These are phyloP conservation scores for Dusona sp. DNA, from an alignment of 2,888 invertebrate species.

Conservation along the genomic window DNA sequence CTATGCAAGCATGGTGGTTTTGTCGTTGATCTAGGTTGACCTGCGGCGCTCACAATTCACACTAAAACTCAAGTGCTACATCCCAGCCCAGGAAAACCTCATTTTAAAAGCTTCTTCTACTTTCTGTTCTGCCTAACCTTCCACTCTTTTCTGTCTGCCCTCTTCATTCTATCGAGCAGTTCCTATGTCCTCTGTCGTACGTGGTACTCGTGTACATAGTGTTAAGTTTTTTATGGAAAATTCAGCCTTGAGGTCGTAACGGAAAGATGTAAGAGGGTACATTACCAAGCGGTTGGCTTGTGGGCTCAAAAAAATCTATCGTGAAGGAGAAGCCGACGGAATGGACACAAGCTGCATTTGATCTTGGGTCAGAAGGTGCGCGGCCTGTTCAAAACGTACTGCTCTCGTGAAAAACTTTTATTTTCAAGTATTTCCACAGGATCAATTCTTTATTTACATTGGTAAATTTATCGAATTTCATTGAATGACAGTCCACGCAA, in stretches of 20 bases:
- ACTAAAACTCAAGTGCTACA: slow-evolving; percentile 38
- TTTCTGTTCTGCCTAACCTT: not conserved
- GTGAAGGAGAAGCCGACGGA: not conserved
- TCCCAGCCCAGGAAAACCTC: slow-evolving; percentile 40
- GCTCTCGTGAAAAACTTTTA: not conserved
- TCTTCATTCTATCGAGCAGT: slow-evolving; percentile 11
- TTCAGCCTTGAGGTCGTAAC: slow-evolving; percentile 32
- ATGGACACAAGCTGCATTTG: not conserved
- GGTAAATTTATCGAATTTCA: not conserved
- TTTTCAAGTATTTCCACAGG: too few species aligned
- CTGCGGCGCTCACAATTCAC: slow-evolving; percentile 17
- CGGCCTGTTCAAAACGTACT: not conserved
- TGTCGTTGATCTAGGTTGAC: slow-evolving; percentile 28
- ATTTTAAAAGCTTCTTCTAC: slow-evolving; percentile 51
- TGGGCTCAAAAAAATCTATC: slow-evolving; percentile 6
- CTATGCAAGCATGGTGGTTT: slow-evolving; percentile 16
- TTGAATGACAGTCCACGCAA: not conserved
- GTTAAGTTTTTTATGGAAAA: slow-evolving; percentile 47
- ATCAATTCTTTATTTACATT: not conserved
- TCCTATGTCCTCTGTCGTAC: slow-evolving; percentile 31
- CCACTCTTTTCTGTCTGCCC: not conserved
- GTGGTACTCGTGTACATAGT: slow-evolving; percentile 35
- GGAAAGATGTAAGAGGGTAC: slow-evolving; percentile 22
- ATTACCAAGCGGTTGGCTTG: slow-evolving; percentile 24
- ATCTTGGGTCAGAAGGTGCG: not conserved